A percentile compares a stretch with the other conserved stretches of the same genome.
phyloP scores from a whole-genome alignment of 2,888 invertebrate genomes.

The Syrphus vitripennis region DNA sequence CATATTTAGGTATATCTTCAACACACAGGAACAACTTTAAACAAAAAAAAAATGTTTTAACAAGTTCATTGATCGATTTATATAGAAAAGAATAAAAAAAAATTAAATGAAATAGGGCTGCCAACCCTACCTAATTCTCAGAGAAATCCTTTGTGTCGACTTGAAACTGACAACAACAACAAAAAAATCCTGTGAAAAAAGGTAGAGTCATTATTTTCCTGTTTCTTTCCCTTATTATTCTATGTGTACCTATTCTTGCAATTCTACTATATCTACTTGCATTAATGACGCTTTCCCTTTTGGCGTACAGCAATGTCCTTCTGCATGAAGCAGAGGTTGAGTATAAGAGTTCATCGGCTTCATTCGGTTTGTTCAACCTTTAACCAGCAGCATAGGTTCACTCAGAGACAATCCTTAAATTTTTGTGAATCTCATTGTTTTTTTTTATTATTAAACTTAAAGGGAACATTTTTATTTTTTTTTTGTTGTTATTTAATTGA shows the following conservation, averaged over 20 bases:
- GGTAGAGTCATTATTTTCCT: not conserved
- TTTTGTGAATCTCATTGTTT: not conserved
- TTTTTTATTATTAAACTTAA: not conserved
- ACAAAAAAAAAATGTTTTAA: constrained; percentile 30
- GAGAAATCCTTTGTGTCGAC: constrained; percentile 34
- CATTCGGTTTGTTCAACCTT: not conserved
- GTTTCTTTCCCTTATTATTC: constrained; percentile 13
- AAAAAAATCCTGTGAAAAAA: constrained; percentile 9
- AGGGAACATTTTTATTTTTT: not conserved
- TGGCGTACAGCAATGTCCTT: constrained; percentile 28
- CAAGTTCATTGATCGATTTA: constrained; percentile 69
- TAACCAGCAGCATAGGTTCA: not conserved
- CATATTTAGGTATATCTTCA: not conserved
- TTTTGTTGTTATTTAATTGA: not conserved
- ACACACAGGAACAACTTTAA: constrained; percentile 8
- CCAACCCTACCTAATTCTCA: constrained; percentile 37
- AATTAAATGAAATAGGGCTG: constrained; percentile 43
- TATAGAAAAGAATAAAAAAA: constrained; percentile 8
- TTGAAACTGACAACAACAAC: not conserved
- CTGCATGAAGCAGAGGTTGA: not conserved
- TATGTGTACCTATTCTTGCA: constrained; percentile 4
- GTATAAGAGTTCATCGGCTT: constrained; percentile 48
- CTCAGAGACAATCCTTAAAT: constrained; percentile 2
- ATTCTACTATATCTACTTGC: not conserved
- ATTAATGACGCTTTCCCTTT: constrained; percentile 9